A percentile compares a stretch with the other conserved stretches of the same genome.
Evolutionary conservation across 2,797 vertebrate genomes (phyloP).

Genomic region (Amphiprion clarkii): DNA sequence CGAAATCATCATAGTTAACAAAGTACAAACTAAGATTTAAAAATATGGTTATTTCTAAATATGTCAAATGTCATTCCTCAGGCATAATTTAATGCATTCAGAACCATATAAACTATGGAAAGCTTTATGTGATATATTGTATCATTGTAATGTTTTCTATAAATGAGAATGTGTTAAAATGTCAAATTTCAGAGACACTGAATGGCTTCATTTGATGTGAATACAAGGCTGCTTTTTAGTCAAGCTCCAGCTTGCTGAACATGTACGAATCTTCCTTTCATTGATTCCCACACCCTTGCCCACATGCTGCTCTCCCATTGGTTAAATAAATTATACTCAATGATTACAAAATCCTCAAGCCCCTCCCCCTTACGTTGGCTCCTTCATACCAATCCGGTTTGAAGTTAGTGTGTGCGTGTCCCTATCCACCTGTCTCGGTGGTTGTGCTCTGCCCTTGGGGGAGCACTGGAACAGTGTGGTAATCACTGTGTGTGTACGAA

Average conservation of each 20-base stretch:
- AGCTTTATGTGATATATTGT: neutral
- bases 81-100: neutral
- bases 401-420: constrained; percentile 25
- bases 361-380: constrained; percentile 46
- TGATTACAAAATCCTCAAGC: constrained; percentile 47
- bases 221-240: neutral
- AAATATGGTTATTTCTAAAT: too few species aligned
- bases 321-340: constrained; percentile 38
- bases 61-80: neutral
- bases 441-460: constrained; percentile 53
- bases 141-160: neutral
- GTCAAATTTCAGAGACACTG: neutral
- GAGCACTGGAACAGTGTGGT: constrained; percentile 47
- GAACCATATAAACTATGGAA: neutral
- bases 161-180: neutral
- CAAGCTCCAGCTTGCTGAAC: constrained; percentile 8
- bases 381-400: constrained; percentile 42
- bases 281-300: constrained; percentile 30
- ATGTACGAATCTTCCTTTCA: constrained; percentile 32
- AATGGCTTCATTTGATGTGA: neutral
- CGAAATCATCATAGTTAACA: neutral
- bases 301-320: constrained; percentile 47
- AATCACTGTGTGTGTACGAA: constrained; percentile 73
- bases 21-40: neutral
- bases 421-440: constrained; percentile 58